Percentiles rank a stretch among this genome's conserved stretches.
Evolutionary conservation across 2,888 invertebrate genomes (phyloP).

Genomic region (Drosophila colorata): DNA sequence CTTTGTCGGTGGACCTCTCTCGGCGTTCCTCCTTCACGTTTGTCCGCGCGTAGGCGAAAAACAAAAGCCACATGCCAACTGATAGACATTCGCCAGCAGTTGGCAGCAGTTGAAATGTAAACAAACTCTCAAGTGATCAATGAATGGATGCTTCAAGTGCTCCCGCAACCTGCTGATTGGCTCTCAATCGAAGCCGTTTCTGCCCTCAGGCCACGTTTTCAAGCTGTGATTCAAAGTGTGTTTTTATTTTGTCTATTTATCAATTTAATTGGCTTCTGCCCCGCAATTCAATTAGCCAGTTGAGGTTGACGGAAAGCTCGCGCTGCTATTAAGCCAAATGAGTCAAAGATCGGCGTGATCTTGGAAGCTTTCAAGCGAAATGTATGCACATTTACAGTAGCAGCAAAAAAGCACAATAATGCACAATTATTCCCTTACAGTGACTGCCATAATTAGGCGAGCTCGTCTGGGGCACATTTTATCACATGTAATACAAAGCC

Average conservation of each 20-base stretch:
- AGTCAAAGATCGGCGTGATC: conserved; percentile 12
- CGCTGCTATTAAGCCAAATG: not conserved
- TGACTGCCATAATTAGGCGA: not conserved
- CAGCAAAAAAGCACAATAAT: conserved; percentile 13
- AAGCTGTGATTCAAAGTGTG: conserved; percentile 51
- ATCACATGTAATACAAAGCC: not conserved
- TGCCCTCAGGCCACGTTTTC: conserved; percentile 31
- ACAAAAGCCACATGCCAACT: conserved; percentile 53
- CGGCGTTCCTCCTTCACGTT: conserved; percentile 4
- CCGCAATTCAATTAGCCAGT: conserved; percentile 45
- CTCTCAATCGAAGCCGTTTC: conserved; percentile 22
- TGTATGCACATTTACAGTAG: not conserved
- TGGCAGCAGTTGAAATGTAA: conserved; percentile 43
- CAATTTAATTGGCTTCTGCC: conserved; percentile 42
- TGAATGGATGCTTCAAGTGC: conserved; percentile 24
- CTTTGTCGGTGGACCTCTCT: conserved; percentile 17
- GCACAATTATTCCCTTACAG: conserved; percentile 3
- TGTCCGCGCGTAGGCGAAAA: conserved; percentile 28
- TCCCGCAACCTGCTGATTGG: conserved; percentile 30
- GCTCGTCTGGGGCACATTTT: not conserved
- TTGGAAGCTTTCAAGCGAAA: conserved; percentile 16
- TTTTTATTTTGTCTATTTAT: conserved; percentile 45
- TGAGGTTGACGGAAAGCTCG: conserved; percentile 24
- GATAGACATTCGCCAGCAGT: conserved; percentile 45
- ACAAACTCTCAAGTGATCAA: conserved; percentile 52